Evolutionary conservation across 2,888 invertebrate genomes (phyloP).

Genomic region (Portevinia maculata): DNA sequence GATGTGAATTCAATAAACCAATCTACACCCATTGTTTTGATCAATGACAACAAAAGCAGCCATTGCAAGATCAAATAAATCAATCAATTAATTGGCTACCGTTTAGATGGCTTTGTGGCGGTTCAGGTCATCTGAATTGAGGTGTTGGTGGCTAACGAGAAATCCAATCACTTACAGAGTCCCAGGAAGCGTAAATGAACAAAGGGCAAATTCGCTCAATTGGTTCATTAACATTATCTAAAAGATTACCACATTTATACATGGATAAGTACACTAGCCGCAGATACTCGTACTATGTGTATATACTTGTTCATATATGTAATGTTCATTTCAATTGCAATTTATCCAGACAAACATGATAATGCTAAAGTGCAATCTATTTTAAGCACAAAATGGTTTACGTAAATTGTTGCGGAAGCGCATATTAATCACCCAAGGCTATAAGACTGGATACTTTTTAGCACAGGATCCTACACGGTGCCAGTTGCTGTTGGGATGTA

Average conservation of each 20-base stretch:
- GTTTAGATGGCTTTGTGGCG: not conserved
- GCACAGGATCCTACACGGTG: no score
- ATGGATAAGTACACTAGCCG: no score
- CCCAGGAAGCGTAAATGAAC: constrained; percentile 13
- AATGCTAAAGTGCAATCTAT: constrained; percentile 41
- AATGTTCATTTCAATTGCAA: no score
- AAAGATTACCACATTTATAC: no score
- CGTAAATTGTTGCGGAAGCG: constrained; percentile 20
- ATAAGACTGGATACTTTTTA: constrained; percentile 19
- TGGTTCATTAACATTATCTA: no score
- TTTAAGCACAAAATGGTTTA: constrained; percentile 20
- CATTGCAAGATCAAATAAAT: constrained; percentile 47
- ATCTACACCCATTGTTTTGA: constrained; percentile 29
- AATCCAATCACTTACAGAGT: not conserved
- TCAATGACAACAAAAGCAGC: constrained; percentile 23
- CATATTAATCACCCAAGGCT: constrained; percentile 12
- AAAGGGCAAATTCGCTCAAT: no score
- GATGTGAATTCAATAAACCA: constrained; percentile 16
- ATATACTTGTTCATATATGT: no score
- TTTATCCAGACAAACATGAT: constrained; percentile 1
- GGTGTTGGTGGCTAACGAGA: no score
- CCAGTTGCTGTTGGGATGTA: not conserved
- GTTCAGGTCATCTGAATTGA: not conserved
- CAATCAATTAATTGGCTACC: constrained; percentile 32
- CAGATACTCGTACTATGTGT: no score